phyloP scores from a whole-genome alignment of 2,888 invertebrate species.

The Blastobasis adustella region DNA sequence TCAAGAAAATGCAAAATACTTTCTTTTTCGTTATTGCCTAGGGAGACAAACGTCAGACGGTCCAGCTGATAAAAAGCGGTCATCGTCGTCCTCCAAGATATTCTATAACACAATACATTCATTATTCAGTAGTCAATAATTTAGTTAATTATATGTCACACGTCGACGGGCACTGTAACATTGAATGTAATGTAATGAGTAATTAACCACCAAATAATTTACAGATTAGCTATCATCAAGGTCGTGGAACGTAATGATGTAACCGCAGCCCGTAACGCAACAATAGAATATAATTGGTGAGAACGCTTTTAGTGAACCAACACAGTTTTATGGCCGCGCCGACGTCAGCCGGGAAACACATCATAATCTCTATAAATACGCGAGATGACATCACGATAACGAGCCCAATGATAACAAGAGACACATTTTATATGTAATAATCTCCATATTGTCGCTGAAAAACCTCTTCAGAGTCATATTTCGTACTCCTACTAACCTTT shows the following conservation, averaged over 20 bases:
- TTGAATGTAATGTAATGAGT: conserved; percentile 16
- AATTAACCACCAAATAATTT: conserved; percentile 38
- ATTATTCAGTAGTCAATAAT: no score
- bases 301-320: conserved; percentile 28
- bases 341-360: conserved; percentile 24
- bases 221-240: conserved; percentile 47
- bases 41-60: no score
- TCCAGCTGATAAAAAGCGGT: no score
- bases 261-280: conserved; percentile 32
- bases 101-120: no score
- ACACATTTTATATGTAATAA: background rate
- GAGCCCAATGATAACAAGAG: conserved; percentile 16
- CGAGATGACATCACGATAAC: conserved; percentile 52
- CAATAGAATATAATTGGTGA: conserved; percentile 38
- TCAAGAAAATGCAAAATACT: no score
- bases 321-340: conserved; percentile 31
- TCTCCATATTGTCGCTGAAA: no score
- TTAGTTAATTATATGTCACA: no score
- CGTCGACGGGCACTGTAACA: no score
- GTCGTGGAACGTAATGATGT: conserved; percentile 47
- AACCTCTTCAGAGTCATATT: no score
- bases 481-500: conserved; percentile 41
- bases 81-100: no score
- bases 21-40: no score
- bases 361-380: conserved; percentile 32